A percentile compares a stretch with the other conserved stretches of the same genome.
Evolutionary conservation across 92 coral and sea anemone genomes (phyloP).

Genomic region (Phenganax subtilis): DNA sequence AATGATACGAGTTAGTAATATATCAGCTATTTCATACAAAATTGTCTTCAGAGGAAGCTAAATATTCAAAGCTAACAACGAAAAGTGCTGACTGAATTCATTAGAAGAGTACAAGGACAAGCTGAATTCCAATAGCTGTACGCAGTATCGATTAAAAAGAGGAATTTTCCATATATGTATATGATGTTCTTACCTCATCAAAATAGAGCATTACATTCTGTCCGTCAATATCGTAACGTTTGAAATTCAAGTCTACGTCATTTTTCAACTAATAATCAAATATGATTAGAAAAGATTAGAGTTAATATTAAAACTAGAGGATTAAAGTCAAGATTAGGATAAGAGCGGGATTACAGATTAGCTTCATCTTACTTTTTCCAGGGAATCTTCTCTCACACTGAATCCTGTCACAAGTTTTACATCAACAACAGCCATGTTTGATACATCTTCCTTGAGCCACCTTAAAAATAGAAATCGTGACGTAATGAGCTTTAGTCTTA

Average conservation of each 20-base stretch:
- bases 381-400: slow-evolving; percentile 70
- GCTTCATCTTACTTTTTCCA: slow-evolving; percentile 54
- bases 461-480: slow-evolving; percentile 21
- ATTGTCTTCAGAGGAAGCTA: too few species aligned
- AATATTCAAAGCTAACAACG: too few species aligned
- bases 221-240: slow-evolving; percentile 36
- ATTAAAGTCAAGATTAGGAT: background rate
- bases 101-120: too few species aligned
- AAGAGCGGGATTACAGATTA: too few species aligned
- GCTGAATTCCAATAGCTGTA: background rate
- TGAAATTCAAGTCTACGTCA: slow-evolving; percentile 48
- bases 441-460: slow-evolving; percentile 69
- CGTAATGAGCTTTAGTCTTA: too few species aligned
- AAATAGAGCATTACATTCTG: slow-evolving; percentile 73
- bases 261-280: slow-evolving; percentile 57
- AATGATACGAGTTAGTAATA: too few species aligned
- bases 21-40: too few species aligned
- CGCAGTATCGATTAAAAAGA: background rate
- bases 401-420: slow-evolving; percentile 87
- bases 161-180: too few species aligned
- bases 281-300: background rate
- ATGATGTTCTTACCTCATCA: slow-evolving; percentile 59
- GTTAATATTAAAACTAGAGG: background rate
- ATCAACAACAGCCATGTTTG: slow-evolving; percentile 94
- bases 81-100: too few species aligned